These are phyloP conservation scores for Cebidichthys violaceus DNA, from an alignment of 2,113 vertebrate genomes.

Conservation along the genomic window DNA sequence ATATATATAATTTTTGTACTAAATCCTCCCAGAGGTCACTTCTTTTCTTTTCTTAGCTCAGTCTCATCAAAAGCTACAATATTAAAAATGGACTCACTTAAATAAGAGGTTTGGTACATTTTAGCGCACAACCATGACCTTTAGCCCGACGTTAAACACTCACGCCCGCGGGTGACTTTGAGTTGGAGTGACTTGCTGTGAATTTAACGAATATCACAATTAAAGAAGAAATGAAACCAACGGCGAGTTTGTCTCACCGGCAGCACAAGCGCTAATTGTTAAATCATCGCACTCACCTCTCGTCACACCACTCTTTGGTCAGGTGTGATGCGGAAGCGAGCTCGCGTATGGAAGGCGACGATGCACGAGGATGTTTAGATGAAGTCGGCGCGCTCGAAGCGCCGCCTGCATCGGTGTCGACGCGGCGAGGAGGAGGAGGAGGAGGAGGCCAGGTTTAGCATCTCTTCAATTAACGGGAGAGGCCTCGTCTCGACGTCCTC, in stretches of 20 bases:
- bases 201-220: neutral
- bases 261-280: constrained; percentile 4
- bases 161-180: neutral
- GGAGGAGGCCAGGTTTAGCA: constrained; percentile 64
- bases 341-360: constrained; percentile 44
- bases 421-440: constrained; percentile 28
- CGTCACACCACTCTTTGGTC: constrained; percentile 42
- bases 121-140: neutral
- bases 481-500: constrained; percentile 73
- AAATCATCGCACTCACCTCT: constrained; percentile 30
- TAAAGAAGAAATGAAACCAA: constrained; percentile 12
- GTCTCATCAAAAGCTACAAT: neutral
- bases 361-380: constrained; percentile 46
- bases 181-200: neutral
- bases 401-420: constrained; percentile 44
- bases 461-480: constrained; percentile 82
- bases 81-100: neutral
- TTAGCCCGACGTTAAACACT: neutral
- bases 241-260: neutral
- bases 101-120: neutral
- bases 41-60: neutral
- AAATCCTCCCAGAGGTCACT: neutral
- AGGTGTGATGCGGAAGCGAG: constrained; percentile 57
- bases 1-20: no score
- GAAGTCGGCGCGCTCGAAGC: constrained; percentile 52